Evolutionary conservation across 2,113 vertebrate species (phyloP).

Genomic region (Lampris megalopsis): DNA sequence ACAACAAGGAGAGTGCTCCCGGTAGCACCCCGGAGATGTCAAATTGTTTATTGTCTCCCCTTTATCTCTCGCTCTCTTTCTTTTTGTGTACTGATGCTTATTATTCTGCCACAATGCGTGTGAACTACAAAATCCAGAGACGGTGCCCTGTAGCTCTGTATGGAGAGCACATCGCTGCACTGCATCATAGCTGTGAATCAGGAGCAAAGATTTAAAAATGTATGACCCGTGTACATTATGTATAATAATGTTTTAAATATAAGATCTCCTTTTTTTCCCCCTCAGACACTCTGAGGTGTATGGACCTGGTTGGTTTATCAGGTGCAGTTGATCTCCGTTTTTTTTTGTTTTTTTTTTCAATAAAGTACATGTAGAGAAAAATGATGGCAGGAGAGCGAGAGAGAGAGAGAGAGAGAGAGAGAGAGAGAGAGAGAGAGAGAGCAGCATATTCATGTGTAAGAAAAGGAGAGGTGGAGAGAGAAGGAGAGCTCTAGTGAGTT

Average conservation of each 20-base stretch:
- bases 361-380: slow-evolving; percentile 34
- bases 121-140: slow-evolving; percentile 47
- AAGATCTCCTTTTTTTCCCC: slow-evolving; percentile 54
- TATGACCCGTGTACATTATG: slow-evolving; percentile 67
- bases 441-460: background rate
- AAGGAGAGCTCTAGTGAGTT: background rate
- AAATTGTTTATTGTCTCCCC: slow-evolving; percentile 72
- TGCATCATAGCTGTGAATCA: slow-evolving; percentile 31
- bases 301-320: slow-evolving; percentile 51
- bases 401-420: background rate
- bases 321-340: slow-evolving; percentile 60
- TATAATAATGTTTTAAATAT: slow-evolving; percentile 77
- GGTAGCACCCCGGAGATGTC: slow-evolving; percentile 62
- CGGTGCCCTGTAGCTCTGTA: slow-evolving; percentile 37
- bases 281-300: slow-evolving; percentile 45
- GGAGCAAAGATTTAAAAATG: slow-evolving; percentile 67
- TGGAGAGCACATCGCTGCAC: slow-evolving; percentile 29
- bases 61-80: slow-evolving; percentile 42
- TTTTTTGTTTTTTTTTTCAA: slow-evolving; percentile 9
- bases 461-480: background rate
- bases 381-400: background rate
- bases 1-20: slow-evolving; percentile 60
- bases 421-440: background rate
- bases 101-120: slow-evolving; percentile 58
- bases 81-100: slow-evolving; percentile 59